Evolutionary conservation across 37 sponge, comb jelly and placozoan genomes (phyloP), one percentile per base, ranked within the genome.

Genomic region (Beroe forskalii): DNA sequence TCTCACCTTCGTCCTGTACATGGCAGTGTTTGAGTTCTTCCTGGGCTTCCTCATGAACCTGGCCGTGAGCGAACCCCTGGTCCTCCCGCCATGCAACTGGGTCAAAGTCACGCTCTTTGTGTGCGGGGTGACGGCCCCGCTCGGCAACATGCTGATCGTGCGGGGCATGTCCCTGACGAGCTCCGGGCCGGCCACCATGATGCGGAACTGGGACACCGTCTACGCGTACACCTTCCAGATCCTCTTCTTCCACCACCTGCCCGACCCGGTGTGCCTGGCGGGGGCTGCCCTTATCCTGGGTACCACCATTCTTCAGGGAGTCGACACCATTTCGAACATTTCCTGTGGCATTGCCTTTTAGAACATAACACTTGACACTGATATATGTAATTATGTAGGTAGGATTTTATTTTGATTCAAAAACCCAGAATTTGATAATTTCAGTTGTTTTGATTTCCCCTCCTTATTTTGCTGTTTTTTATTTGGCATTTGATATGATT

Each of bases 141-240:
- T 69, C 17, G 72, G 37, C 17, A 69, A 69, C 39, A 9, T 69
- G 27, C 72, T 69, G 1, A 69, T 69, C 32, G 72, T 69, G 35
- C 1, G 39, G 38, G 72, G 38, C 35, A 31, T 69, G 38, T 31
- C 72, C 19, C 72, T 69, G 2, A 37, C 28, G 38, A 69, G 32
- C 19, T 69, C 72, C 12, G 72, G 72, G 3, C 72, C 72, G 19
- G 72, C 72, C 1, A 32, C 72, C 72, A 32, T 69, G 32, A 69
- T 69, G 72, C 27, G 72, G 9, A 69, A 69, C 72, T 69, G 72
- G 72, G 72, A 69, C 32, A 69, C 38, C 35, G 72, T 69, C 0
- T 69, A 69, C 72, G 72, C 72, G 35, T 69, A 69, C 72, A 69
- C 19, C 1, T 69, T 69, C 72, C 72, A 69, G 72, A 69, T 69